phyloP scores from a whole-genome alignment of 2,888 invertebrate species.

The Phyto melanocephala region DNA sequence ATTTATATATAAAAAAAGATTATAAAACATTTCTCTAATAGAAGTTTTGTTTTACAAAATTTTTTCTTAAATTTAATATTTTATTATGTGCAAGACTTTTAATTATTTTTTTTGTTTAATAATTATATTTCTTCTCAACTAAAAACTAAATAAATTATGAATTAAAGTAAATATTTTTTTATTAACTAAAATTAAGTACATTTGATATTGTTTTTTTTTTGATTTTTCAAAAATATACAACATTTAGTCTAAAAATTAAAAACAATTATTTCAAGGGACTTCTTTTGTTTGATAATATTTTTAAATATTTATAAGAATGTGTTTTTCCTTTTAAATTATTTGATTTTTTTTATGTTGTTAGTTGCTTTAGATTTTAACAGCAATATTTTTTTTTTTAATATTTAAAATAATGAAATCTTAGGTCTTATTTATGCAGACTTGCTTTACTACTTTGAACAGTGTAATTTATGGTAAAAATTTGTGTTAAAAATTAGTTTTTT shows the following conservation, averaged over 20 bases:
- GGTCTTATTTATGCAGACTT: conserved; percentile 57
- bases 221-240: conserved; percentile 16
- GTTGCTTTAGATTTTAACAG: conserved; percentile 3
- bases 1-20: too few relatives aligned
- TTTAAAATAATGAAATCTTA: conserved; percentile 39
- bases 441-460: conserved; percentile 31
- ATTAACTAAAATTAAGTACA: conserved; percentile 28
- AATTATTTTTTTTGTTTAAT: neutral
- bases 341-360: neutral
- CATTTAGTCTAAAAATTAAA: conserved; percentile 21
- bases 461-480: neutral
- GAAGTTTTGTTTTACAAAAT: too few relatives aligned
- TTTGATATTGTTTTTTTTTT: neutral
- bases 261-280: neutral
- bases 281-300: too few relatives aligned
- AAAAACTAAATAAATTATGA: conserved; percentile 41
- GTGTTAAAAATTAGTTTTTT: neutral
- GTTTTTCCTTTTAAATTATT: neutral
- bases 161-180: neutral
- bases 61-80: too few relatives aligned
- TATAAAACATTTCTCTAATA: too few relatives aligned
- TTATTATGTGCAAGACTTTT: neutral
- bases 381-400: neutral
- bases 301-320: conserved; percentile 34
- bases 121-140: conserved; percentile 25